Conservation (phyloP, 2,888 invertebrate species). For the Nycteola revayana region DNA sequence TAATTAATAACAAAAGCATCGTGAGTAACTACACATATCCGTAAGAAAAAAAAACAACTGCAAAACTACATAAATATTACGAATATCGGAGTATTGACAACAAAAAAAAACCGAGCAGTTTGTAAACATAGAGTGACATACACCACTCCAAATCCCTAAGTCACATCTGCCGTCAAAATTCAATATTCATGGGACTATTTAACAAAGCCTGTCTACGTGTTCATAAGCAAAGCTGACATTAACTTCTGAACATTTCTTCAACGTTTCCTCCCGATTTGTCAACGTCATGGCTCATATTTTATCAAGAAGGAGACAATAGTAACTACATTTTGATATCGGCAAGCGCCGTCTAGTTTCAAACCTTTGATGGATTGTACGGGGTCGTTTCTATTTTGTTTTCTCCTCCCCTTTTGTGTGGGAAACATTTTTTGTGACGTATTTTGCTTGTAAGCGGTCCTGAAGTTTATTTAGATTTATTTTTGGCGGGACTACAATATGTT, state of each 20-base stretch:
- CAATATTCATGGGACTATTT: too few relatives aligned
- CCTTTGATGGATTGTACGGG: slow-evolving; percentile 65
- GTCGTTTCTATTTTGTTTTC: slow-evolving; percentile 52
- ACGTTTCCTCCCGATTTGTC: slow-evolving; percentile 59
- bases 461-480: slow-evolving; percentile 38
- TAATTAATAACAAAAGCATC: too few relatives aligned
- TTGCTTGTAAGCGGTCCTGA: slow-evolving; percentile 31
- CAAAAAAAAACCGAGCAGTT: too few relatives aligned
- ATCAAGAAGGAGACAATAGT: slow-evolving; percentile 73
- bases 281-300: slow-evolving; percentile 77
- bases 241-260: slow-evolving; percentile 31
- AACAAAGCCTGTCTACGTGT: too few relatives aligned
- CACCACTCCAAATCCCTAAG: too few relatives aligned
- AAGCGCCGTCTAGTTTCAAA: slow-evolving; percentile 59
- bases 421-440: slow-evolving; percentile 41
- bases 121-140: too few relatives aligned
- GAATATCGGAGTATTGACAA: too few relatives aligned
- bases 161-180: too few relatives aligned
- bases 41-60: too few relatives aligned
- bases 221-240: slow-evolving; percentile 14
- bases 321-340: slow-evolving; percentile 77
- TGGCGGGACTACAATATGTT: slow-evolving; percentile 4
- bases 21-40: too few relatives aligned
- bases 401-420: slow-evolving; percentile 29
- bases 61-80: too few relatives aligned